A percentile compares a stretch with the other conserved stretches of the same genome.
These are phyloP conservation scores for Arctocebus calabarensis DNA, from an alignment of 2,797 vertebrate genomes.

Conservation along the genomic window DNA sequence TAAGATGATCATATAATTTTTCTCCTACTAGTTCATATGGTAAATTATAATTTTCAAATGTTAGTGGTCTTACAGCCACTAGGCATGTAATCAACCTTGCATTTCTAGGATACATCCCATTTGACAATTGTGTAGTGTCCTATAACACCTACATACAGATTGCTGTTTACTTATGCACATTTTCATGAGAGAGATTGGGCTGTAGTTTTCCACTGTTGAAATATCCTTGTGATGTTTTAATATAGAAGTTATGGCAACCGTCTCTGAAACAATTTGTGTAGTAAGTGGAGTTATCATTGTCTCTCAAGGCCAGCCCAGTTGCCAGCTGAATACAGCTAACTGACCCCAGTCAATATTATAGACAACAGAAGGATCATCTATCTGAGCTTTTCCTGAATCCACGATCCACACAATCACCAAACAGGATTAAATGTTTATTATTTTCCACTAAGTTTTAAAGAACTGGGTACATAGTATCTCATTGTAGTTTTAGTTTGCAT, in stretches of 20 bases:
- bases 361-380: background rate
- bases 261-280: background rate
- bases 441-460: background rate
- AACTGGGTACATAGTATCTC: background rate
- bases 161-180: background rate
- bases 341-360: background rate
- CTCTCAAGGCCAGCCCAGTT: background rate
- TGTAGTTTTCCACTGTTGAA: background rate
- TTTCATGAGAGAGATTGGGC: background rate
- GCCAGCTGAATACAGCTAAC: background rate
- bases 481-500: background rate
- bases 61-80: background rate
- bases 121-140: background rate
- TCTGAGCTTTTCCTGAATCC: background rate
- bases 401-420: background rate
- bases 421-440: background rate
- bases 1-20: background rate
- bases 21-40: background rate
- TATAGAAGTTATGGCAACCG: background rate
- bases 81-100: background rate
- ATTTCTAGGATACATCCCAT: background rate
- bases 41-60: slow-evolving; percentile 1
- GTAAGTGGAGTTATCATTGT: background rate
- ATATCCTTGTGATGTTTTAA: background rate
- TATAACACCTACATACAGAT: background rate